These are phyloP conservation scores for Euwallacea fornicatus DNA, from an alignment of 1,140 invertebrate species.

Conservation along the genomic window DNA sequence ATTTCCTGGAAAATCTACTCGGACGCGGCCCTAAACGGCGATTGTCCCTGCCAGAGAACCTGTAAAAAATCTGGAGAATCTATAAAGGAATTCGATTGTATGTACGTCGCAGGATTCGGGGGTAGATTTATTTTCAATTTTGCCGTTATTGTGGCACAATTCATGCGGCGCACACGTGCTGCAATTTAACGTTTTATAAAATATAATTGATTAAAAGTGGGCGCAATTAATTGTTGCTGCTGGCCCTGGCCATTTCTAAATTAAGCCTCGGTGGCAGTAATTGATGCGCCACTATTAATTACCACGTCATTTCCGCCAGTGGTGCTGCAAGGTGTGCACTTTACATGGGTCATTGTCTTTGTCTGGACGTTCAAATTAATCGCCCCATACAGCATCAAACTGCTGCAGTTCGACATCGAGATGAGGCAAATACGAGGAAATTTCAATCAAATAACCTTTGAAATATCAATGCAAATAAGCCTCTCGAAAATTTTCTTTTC, in stretches of 20 bases:
- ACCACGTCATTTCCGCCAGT: neutral
- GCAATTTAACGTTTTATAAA: constrained; percentile 3
- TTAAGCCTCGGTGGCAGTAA: constrained; percentile 4
- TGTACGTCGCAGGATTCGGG: constrained; percentile 7
- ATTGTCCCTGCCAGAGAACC: constrained; percentile 27
- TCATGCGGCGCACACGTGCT: neutral
- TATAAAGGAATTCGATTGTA: constrained; percentile 18
- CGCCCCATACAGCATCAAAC: too few species aligned
- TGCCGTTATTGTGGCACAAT: neutral
- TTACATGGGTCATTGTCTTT: constrained; percentile 2
- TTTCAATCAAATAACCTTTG: too few species aligned
- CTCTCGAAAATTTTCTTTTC: constrained; percentile 16
- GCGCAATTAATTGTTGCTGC: constrained; percentile 4
- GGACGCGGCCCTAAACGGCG: constrained; percentile 20
- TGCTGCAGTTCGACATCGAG: too few species aligned
- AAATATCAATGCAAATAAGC: too few species aligned
- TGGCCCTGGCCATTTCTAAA: neutral
- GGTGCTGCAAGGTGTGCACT: neutral
- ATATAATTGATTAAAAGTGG: constrained; percentile 6
- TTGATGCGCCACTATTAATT: constrained; percentile 2
- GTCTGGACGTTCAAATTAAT: neutral
- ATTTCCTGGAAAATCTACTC: constrained; percentile 28
- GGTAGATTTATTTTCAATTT: constrained; percentile 12
- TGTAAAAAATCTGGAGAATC: constrained; percentile 23
- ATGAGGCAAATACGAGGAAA: too few species aligned